A percentile compares a stretch with the other conserved stretches of the same genome.
Evolutionary conservation across 1,140 invertebrate genomes (phyloP).

Genomic region (Campoletis sonorensis): DNA sequence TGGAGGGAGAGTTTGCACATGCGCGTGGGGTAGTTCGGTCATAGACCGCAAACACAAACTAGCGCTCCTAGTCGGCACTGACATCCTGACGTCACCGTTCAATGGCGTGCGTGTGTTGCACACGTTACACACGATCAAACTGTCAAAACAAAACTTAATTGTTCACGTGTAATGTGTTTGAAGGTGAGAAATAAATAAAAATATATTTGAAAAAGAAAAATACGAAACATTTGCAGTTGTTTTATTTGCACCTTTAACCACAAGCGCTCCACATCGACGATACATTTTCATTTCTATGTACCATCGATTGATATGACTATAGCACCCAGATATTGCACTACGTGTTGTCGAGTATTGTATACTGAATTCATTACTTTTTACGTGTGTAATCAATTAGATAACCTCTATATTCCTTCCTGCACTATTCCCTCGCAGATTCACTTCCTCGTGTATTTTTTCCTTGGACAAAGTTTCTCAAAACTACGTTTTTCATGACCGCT

Average conservation of each 20-base stretch:
- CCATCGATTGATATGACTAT: too few species aligned
- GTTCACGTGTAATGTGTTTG: conserved; percentile 7
- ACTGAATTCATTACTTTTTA: too few species aligned
- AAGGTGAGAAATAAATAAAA: conserved; percentile 9
- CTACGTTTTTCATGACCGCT: too few species aligned
- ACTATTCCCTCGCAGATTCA: too few species aligned
- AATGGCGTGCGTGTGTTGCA: not conserved
- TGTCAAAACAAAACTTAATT: conserved; percentile 23
- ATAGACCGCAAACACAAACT: not conserved
- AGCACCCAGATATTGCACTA: not conserved
- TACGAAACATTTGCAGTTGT: not conserved
- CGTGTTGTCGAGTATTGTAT: not conserved
- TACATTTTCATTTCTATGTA: not conserved
- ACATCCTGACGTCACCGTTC: not conserved
- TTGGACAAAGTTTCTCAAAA: too few species aligned
- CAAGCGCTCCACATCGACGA: not conserved
- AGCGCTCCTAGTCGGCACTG: not conserved
- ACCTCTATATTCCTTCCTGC: too few species aligned
- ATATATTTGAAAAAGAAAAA: not conserved
- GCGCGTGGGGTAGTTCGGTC: not conserved
- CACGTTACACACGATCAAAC: not conserved
- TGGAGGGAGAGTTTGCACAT: not conserved
- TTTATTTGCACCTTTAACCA: conserved; percentile 7
- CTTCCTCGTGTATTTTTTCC: too few species aligned
- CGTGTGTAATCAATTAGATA: too few species aligned